phyloP scores from a whole-genome alignment of 2,113 vertebrate genomes.

The Pycnonotus jocosus region DNA sequence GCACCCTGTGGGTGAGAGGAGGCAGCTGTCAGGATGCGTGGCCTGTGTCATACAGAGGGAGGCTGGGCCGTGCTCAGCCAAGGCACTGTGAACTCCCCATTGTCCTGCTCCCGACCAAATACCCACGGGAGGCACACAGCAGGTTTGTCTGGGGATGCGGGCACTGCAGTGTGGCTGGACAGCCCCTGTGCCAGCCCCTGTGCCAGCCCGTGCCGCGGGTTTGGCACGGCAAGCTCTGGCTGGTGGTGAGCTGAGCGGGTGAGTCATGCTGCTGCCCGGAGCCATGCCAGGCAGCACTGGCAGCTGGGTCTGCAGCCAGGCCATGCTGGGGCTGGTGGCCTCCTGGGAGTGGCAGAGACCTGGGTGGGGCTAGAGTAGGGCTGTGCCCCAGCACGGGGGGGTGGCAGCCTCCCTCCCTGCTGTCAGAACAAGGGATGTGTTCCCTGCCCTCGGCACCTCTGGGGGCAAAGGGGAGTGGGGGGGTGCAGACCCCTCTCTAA shows the following conservation, averaged over 20 bases:
- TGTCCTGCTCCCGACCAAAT: not conserved
- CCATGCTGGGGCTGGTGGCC: not conserved
- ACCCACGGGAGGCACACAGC: fast-evolving
- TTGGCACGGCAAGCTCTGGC: not conserved
- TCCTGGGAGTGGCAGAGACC: not conserved
- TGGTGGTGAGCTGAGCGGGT: not conserved
- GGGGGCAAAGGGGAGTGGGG: not conserved
- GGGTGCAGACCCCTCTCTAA: not conserved
- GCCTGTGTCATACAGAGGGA: not conserved
- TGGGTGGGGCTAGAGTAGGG: fast-evolving
- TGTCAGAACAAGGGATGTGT: not conserved
- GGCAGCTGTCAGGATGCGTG: not conserved
- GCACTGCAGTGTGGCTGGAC: not conserved
- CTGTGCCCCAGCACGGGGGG: not conserved
- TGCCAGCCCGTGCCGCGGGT: not conserved
- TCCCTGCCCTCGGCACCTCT: fast-evolving
- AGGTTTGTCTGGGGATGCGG: fast-evolving
- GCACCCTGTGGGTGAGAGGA: not conserved
- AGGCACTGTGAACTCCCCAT: not conserved
- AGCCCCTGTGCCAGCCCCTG: not conserved
- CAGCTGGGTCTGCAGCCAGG: not conserved
- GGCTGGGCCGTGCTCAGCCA: not conserved
- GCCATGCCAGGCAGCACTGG: not conserved
- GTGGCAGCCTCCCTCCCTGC: not conserved
- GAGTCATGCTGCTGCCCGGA: not conserved